Conservation (phyloP, 2,888 invertebrate genomes). For the Philopedon plagiatum region DNA sequence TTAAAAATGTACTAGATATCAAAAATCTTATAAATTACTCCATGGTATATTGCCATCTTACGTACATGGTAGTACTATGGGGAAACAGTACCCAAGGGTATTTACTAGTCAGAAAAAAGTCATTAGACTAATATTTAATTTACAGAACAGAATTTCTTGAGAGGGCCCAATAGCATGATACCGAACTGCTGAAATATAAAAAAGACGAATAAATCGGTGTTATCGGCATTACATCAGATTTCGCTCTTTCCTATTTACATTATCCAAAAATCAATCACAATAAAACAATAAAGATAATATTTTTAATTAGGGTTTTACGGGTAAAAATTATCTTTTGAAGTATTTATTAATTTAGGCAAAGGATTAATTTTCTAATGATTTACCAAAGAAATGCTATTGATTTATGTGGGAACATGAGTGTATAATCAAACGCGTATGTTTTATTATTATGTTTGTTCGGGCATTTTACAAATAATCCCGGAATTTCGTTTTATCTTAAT, state of each 20-base stretch:
- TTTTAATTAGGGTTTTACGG: slow-evolving; percentile 6
- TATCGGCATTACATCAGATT: neutral
- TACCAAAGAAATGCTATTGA: slow-evolving; percentile 16
- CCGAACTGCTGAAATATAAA: too few species aligned
- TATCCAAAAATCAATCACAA: slow-evolving; percentile 10
- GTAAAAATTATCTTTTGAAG: slow-evolving; percentile 19
- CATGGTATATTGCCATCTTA: too few species aligned
- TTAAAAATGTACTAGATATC: too few species aligned
- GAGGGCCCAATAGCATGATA: too few species aligned
- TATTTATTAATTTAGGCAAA: slow-evolving; percentile 19
- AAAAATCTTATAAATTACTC: too few species aligned
- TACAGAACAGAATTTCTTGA: too few species aligned
- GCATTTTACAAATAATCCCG: slow-evolving; percentile 5
- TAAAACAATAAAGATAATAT: slow-evolving; percentile 14
- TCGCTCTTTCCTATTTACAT: neutral
- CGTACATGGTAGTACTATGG: too few species aligned
- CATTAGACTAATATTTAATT: too few species aligned
- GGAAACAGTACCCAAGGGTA: too few species aligned
- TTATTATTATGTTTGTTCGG: slow-evolving; percentile 4
- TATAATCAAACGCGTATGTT: slow-evolving; percentile 13
- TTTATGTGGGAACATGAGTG: slow-evolving; percentile 9
- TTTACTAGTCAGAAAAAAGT: too few species aligned
- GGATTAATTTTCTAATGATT: slow-evolving; percentile 10
- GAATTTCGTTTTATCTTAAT: slow-evolving; percentile 8
- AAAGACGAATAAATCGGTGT: neutral